Percentiles rank a stretch among this genome's conserved stretches.
Conservation (phyloP, 2,888 invertebrate species). For the Sphaerophoria taeniata region DNA sequence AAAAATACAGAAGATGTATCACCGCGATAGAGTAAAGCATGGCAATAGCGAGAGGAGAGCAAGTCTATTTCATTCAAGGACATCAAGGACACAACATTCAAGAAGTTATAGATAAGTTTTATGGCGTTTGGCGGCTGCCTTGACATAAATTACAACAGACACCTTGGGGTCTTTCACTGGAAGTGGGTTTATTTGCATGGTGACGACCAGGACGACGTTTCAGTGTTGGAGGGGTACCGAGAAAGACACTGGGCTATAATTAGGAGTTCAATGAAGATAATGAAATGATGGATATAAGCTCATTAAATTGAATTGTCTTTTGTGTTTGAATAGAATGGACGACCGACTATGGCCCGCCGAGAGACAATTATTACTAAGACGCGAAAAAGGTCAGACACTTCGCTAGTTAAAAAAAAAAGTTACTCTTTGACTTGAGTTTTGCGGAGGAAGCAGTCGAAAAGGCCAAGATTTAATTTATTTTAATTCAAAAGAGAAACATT, state of each 20-base stretch:
- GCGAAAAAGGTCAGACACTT: not conserved
- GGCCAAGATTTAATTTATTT: conserved; percentile 33
- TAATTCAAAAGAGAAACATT: conserved; percentile 27
- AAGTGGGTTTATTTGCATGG: not conserved
- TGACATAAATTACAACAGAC: conserved; percentile 61
- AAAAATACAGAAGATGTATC: conserved; percentile 36
- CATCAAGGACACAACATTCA: conserved; percentile 41
- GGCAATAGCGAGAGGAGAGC: not conserved
- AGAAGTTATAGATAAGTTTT: conserved; percentile 48
- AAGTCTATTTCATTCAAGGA: conserved; percentile 62
- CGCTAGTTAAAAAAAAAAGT: conserved; percentile 7
- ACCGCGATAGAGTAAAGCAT: conserved; percentile 7
- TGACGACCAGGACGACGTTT: not conserved
- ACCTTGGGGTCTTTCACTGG: conserved; percentile 12
- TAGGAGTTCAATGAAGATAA: conserved; percentile 56
- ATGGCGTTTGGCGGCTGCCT: conserved; percentile 42
- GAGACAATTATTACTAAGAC: conserved; percentile 17
- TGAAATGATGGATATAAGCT: conserved; percentile 59
- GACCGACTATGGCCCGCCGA: not conserved
- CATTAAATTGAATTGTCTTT: conserved; percentile 51
- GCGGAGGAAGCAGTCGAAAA: not conserved
- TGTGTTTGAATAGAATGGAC: not conserved
- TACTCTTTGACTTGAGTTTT: not conserved
- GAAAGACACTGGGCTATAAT: conserved; percentile 23
- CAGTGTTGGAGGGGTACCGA: not conserved